Evolutionary conservation across 2,888 invertebrate genomes (phyloP).

Genomic region (Alentia gelatinosa): DNA sequence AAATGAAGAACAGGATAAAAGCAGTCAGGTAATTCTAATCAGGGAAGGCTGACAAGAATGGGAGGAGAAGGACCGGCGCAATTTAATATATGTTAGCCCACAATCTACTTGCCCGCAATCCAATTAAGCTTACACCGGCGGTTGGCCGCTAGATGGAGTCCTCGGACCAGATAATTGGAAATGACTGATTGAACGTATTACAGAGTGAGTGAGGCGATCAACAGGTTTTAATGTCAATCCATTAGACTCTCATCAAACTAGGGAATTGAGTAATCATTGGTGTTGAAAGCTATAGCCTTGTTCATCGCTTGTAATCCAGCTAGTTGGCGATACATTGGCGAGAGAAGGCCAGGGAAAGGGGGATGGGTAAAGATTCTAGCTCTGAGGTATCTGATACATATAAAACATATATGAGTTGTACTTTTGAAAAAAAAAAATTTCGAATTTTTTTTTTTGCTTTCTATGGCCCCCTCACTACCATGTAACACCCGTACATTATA

Average conservation of each 20-base stretch:
- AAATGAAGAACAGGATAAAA: too few species aligned
- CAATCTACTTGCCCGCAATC: background rate
- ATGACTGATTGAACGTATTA: conserved; percentile 2
- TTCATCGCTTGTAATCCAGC: background rate
- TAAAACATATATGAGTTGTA: too few species aligned
- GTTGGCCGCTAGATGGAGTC: background rate
- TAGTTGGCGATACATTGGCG: too few species aligned
- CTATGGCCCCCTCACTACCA: too few species aligned
- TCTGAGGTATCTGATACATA: too few species aligned
- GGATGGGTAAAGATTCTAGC: too few species aligned
- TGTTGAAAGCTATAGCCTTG: background rate
- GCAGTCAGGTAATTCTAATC: background rate
- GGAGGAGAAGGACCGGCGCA: background rate
- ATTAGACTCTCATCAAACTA: background rate
- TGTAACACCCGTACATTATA: too few species aligned
- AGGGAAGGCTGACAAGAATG: background rate
- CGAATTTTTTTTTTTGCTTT: too few species aligned
- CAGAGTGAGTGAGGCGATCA: background rate
- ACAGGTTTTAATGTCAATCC: background rate
- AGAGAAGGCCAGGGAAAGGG: too few species aligned
- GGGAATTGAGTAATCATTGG: background rate
- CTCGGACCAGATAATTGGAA: background rate
- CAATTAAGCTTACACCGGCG: background rate
- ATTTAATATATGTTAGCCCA: conserved; percentile 2
- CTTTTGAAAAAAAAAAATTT: too few species aligned